These are phyloP conservation scores for Kryphioiulus occultus DNA, from an alignment of 2,888 invertebrate genomes.

Conservation along the genomic window DNA sequence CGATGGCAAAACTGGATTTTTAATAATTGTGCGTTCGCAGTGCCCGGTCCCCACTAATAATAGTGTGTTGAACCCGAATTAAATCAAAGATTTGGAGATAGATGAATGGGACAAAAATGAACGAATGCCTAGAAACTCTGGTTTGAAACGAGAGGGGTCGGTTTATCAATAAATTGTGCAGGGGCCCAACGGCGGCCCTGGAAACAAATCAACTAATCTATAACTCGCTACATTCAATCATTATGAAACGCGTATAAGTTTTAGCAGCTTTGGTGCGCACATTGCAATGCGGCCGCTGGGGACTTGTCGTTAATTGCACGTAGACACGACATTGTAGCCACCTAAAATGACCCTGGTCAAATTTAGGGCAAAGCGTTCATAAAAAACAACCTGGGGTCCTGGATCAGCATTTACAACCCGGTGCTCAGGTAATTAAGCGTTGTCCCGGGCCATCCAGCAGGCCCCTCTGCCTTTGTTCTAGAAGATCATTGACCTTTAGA, in stretches of 20 bases:
- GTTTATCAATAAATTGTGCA: neutral
- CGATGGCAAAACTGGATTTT: constrained; percentile 17
- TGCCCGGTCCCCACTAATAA: neutral
- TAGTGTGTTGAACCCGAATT: constrained; percentile 1
- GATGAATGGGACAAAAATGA: neutral
- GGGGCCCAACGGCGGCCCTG: neutral
- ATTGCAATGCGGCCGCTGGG: neutral
- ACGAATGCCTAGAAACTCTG: neutral
- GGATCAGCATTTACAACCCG: no score
- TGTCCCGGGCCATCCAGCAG: no score
- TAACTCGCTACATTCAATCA: neutral
- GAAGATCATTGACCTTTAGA: no score
- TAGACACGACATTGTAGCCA: neutral
- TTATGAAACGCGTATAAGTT: neutral
- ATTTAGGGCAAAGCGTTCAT: neutral
- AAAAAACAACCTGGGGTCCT: neutral
- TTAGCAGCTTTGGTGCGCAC: neutral
- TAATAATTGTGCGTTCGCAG: neutral
- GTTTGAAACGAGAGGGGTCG: neutral
- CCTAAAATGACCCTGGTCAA: neutral
- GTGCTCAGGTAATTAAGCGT: no score
- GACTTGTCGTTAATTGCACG: neutral
- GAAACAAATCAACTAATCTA: neutral
- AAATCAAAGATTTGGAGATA: neutral
- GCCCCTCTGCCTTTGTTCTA: no score